Conservation (phyloP, 2,113 vertebrate species). For the Brachypteracias leptosomus region DNA sequence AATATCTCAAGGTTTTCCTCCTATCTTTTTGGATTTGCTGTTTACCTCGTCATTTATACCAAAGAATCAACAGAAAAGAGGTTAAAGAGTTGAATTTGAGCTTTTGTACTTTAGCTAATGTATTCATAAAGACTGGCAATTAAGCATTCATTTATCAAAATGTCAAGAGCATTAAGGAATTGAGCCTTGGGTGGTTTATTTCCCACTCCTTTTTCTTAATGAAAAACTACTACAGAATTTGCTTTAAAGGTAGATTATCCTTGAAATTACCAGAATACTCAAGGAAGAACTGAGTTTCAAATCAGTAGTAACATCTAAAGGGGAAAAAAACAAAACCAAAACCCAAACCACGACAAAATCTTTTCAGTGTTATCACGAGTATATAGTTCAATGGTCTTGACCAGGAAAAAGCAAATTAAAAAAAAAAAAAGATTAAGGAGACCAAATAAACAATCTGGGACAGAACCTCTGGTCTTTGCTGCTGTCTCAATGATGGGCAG, state of each 20-base stretch:
- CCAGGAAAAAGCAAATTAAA: neutral
- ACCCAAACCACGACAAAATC: neutral
- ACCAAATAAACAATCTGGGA: neutral
- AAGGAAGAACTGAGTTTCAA: neutral
- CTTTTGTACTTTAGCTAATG: constrained; percentile 24
- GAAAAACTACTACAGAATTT: neutral
- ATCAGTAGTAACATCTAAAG: neutral
- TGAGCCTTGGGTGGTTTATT: neutral
- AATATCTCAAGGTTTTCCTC: neutral
- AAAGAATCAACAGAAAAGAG: constrained; percentile 29
- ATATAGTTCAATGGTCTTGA: neutral
- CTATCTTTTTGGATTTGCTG: neutral
- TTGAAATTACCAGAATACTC: constrained; percentile 20
- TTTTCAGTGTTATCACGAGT: neutral
- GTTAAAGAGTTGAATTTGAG: neutral
- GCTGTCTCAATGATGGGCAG: neutral
- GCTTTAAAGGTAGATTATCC: neutral
- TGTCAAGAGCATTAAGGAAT: constrained; percentile 45
- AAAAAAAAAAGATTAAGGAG: neutral
- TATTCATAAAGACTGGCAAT: constrained; percentile 46
- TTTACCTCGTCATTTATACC: constrained; percentile 9
- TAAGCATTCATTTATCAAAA: constrained; percentile 62
- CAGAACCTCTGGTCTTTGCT: neutral
- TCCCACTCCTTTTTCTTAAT: neutral
- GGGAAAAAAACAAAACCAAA: neutral